Evolutionary conservation across 2,113 vertebrate species (phyloP).

Genomic region (Podarcis muralis): DNA sequence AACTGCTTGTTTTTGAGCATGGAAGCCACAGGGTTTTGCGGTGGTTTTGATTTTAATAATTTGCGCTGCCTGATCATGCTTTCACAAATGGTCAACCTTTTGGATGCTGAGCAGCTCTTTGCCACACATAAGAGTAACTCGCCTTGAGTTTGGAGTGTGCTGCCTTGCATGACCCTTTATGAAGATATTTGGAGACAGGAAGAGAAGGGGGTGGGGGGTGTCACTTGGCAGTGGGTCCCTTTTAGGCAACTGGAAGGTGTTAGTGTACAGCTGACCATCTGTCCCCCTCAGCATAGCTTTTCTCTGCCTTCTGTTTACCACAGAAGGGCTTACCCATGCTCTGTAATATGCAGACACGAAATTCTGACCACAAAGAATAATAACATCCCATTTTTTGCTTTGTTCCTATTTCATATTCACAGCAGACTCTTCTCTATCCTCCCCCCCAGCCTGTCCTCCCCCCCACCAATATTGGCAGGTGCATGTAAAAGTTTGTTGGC

Average conservation of each 20-base stretch:
- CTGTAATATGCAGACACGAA: slow-evolving; percentile 23
- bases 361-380: slow-evolving; percentile 53
- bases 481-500: slow-evolving; percentile 66
- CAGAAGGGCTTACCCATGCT: slow-evolving; percentile 55
- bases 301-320: slow-evolving; percentile 70
- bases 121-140: not conserved
- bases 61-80: not conserved
- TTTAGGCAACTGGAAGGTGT: slow-evolving; percentile 72
- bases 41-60: not conserved
- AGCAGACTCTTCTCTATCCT: not conserved
- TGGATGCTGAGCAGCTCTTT: not conserved
- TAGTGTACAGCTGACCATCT: slow-evolving; percentile 71
- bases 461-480: slow-evolving; percentile 44
- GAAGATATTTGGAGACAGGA: not conserved
- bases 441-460: not conserved
- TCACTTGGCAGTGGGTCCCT: slow-evolving; percentile 58
- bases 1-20: too few species aligned
- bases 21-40: not conserved
- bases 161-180: not conserved
- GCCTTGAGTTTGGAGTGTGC: not conserved
- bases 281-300: slow-evolving; percentile 67
- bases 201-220: not conserved
- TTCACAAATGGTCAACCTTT: not conserved
- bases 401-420: slow-evolving; percentile 42
- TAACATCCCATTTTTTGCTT: slow-evolving; percentile 51